Base-by-base conservation (phyloP, 1,140 invertebrate species). In the Hycleus phaleratus region DNA sequence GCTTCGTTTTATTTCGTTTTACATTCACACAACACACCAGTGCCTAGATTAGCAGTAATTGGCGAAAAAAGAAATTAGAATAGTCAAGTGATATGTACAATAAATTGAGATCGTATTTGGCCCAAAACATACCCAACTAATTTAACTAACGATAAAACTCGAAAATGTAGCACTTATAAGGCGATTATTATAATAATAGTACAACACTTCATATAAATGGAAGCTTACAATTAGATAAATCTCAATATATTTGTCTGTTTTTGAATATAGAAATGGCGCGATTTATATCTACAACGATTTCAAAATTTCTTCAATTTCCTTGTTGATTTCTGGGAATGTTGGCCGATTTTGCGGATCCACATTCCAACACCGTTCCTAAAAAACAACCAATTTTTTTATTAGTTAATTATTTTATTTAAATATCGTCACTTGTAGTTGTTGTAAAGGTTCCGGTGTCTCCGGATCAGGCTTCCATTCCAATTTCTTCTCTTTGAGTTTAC, bases 391-490 rank as follows among this genome's bases (percentile, higher is more conserved):
- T 32, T 32, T 4, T 7, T 5, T 32, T 32, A 32, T 44, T 1
- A 18, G 18, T 18, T 18, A 18, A 61, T 25, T 26, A 58, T 8
- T 32, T 4, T 32, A 32, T 32, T 32, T 32, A 32, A 32, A 5
- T 32, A 7, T n/a, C 67, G 76, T 77, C 66, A 85, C 83, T 67
- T 84, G 73, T 54, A 88, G 70, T 38, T 81, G 76, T 42, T 80
- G 78, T 3, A 93, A 71, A 44, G 77, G 73, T 1, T 79, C 78
- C 0, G 86, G 87, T 62, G 85, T 83, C 0, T 78, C 74, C 38
- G 79, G 78, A 46, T 86, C 82, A 0, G 80, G 66, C 52, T 79
- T 80, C 87, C 87, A 90, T 48, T 79, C 74, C 9, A 89, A 71
- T 0, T 79, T 77, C 39, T 83, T 83, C 2, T 73, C 73, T 69